Conservation (phyloP, 2,113 vertebrate genomes). For the Hippoglossus stenolepis region DNA sequence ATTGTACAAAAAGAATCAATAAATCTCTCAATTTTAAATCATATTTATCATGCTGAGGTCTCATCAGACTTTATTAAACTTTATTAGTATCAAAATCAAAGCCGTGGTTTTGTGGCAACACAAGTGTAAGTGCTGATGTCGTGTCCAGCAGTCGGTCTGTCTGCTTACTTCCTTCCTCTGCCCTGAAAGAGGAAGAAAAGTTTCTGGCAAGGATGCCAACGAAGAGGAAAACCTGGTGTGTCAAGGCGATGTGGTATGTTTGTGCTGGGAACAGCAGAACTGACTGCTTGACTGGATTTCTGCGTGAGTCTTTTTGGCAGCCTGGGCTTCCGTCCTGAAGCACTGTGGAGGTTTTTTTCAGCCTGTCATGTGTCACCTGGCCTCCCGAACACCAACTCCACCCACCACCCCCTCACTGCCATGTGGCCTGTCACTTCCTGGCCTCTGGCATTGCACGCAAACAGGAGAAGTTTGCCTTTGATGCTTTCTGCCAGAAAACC, state of each 20-base stretch:
- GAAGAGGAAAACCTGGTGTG: slow-evolving; percentile 55
- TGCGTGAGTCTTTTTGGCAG: slow-evolving; percentile 82
- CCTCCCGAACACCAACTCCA: slow-evolving; percentile 11
- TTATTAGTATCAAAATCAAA: too few species aligned
- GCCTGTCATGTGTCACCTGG: slow-evolving; percentile 72
- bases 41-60: too few species aligned
- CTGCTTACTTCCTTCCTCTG: slow-evolving; percentile 1
- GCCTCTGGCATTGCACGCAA: slow-evolving; percentile 32
- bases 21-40: not conserved
- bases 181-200: slow-evolving; percentile 27
- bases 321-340: slow-evolving; percentile 72
- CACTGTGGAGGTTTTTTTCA: slow-evolving; percentile 41
- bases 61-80: too few species aligned
- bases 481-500: not conserved
- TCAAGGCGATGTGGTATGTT: slow-evolving; percentile 48
- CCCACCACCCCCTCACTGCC: slow-evolving; percentile 24
- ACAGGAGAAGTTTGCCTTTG: not conserved
- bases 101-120: not conserved
- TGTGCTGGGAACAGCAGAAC: slow-evolving; percentile 61
- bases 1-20: too few species aligned
- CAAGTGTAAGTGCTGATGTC: slow-evolving; percentile 20
- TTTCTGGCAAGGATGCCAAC: slow-evolving; percentile 39
- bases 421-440: slow-evolving; percentile 66
- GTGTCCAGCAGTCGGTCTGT: slow-evolving; percentile 6
- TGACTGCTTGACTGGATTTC: slow-evolving; percentile 70